phyloP scores from a whole-genome alignment of 2,888 invertebrate genomes.

The Caenorhabditis panamensis region DNA sequence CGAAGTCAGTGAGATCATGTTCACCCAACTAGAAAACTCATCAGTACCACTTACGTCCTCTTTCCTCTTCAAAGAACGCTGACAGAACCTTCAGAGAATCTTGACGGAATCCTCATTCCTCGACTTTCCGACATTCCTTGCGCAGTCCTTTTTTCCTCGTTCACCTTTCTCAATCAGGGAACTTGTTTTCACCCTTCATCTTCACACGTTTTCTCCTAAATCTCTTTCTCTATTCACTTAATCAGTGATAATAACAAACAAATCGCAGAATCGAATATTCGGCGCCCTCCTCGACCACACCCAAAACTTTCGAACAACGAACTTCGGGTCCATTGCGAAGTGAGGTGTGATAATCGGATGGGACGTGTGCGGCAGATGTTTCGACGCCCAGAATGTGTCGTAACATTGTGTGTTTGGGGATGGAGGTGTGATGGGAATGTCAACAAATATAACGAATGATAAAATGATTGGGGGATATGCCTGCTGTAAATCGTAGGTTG shows the following conservation, averaged over 20 bases:
- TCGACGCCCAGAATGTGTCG: slow-evolving; percentile 30
- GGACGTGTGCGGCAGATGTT: slow-evolving; percentile 16
- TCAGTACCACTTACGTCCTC: neutral
- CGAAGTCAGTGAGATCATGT: too few relatives aligned
- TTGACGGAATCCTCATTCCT: neutral
- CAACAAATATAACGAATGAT: slow-evolving; percentile 25
- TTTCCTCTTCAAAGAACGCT: neutral
- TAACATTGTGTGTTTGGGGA: slow-evolving; percentile 13
- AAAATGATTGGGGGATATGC: neutral
- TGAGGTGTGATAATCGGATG: slow-evolving; percentile 47
- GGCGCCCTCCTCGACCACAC: slow-evolving; percentile 32
- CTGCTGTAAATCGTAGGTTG: neutral
- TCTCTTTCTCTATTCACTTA: slow-evolving; percentile 19
- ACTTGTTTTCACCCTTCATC: neutral
- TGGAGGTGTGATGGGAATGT: slow-evolving; percentile 21
- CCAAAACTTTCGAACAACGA: slow-evolving; percentile 38
- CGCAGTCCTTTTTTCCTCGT: neutral
- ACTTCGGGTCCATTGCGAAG: slow-evolving; percentile 23
- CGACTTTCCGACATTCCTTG: neutral
- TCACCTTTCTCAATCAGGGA: neutral
- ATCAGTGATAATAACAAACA: slow-evolving; percentile 53
- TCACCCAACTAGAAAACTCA: neutral
- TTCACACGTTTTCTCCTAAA: slow-evolving; percentile 5
- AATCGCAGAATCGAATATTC: slow-evolving; percentile 20
- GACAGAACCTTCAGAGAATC: too few relatives aligned